Conservation (phyloP, 2,797 vertebrate genomes). For the Erithacus rubecula region DNA sequence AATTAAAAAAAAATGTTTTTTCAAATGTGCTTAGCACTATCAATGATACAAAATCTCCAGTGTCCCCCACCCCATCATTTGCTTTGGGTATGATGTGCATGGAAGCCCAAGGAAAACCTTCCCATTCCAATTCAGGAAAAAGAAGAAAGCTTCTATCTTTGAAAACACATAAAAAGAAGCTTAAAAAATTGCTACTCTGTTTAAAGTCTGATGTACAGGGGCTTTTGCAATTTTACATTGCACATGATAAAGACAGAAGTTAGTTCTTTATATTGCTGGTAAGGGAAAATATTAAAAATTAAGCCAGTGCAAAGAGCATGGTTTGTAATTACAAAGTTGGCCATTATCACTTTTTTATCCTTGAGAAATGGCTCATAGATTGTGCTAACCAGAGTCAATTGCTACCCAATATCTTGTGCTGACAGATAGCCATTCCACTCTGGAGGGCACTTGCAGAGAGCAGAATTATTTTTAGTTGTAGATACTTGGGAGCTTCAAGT, state of each 20-base stretch:
- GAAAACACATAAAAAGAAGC: neutral
- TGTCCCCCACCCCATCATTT: neutral
- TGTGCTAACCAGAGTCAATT: neutral
- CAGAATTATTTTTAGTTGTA: slow-evolving; percentile 63
- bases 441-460: slow-evolving; percentile 13
- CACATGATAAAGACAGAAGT: neutral
- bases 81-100: neutral
- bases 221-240: neutral
- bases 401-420: neutral
- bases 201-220: neutral
- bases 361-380: slow-evolving; percentile 10
- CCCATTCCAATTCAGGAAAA: neutral
- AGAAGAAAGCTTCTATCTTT: neutral
- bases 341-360: neutral
- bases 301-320: neutral
- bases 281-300: slow-evolving; percentile 22
- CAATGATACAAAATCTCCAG: neutral
- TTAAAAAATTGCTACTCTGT: neutral
- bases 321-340: neutral
- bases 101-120: neutral
- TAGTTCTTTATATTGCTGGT: neutral
- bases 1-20: neutral
- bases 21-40: neutral
- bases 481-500: slow-evolving; percentile 31
- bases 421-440: neutral